Evolutionary conservation across 2,888 invertebrate species (phyloP), one percentile per base, ranked within the genome.

Genomic region (Ferdinandea cuprea): DNA sequence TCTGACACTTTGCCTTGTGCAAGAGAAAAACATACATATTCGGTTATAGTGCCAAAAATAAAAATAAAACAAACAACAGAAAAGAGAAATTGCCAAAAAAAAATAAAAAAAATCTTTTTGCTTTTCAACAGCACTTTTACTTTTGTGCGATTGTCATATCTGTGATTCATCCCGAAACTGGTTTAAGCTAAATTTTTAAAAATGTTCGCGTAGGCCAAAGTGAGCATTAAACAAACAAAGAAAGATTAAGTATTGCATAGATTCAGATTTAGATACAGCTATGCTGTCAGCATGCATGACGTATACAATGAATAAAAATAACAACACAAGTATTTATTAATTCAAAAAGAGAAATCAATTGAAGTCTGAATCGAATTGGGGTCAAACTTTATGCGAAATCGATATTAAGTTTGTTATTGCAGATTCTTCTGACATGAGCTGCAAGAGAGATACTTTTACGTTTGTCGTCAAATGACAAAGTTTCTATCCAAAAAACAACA

Each of bases 81-180:
- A 79, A 79, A 79, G 73, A 73, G 73, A 79, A 73, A 72, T 59
- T 78, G 21, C 13, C 15, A 30, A 61, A 15, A 13, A 19, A 30
- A 61, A 15, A 13, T 37, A 35, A n/a, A 9, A 35, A n/a, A n/a
- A n/a, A n/a, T n/a, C 17, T 32, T 59, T 40, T 37, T 21, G 65
- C 28, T 30, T 32, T 11, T 37, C 21, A 13, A 7, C 6, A 44
- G 32, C 35, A 79, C 66, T 73, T 79, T 79, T 79, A 73, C 73
- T 73, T 79, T 68, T 79, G 9, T 19, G 19, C 13, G 15, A 37
- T 30, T 25, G 21, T 11, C 46, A 44, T 32, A 32, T 9, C 17
- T 13, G 32, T 79, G 78, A 72, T 3, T 79, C 65, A 79, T 52
- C 46, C 28, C n/a, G 17, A 50, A 52, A 71, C 59, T 42, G 42